Evolutionary conservation across 2,113 vertebrate genomes (phyloP).

Genomic region (Illadopsis cleaveri): DNA sequence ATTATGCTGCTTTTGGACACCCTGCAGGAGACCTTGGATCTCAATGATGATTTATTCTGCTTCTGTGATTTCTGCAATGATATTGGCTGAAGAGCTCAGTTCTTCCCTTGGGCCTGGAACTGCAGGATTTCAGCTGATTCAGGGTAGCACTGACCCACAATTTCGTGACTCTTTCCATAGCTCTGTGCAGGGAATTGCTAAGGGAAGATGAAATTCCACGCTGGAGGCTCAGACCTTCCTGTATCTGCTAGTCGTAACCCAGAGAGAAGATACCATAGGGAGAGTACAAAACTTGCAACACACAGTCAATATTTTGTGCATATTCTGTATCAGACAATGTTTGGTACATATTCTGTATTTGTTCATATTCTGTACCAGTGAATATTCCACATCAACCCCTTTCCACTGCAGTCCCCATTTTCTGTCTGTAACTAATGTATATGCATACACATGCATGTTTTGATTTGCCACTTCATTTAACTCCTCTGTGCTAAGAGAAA

Average conservation of each 20-base stretch:
- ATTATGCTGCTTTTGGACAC: neutral
- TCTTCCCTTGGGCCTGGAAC: neutral
- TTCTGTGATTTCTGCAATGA: neutral
- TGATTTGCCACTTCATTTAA: conserved; percentile 51
- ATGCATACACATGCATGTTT: neutral
- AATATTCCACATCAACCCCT: neutral
- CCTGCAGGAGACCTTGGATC: neutral
- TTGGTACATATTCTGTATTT: neutral
- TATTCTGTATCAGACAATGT: neutral
- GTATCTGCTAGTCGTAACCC: neutral
- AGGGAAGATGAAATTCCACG: neutral
- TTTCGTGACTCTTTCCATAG: neutral
- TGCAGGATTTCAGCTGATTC: neutral
- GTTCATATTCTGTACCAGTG: neutral
- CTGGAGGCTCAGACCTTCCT: neutral
- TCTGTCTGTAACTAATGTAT: conserved; percentile 14
- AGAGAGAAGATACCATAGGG: neutral
- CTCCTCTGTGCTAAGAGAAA: conserved; percentile 57
- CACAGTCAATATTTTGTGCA: neutral
- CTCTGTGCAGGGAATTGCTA: neutral
- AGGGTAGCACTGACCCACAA: neutral
- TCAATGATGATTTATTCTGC: neutral
- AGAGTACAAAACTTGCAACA: neutral
- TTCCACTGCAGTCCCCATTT: neutral
- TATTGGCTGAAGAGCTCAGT: neutral